A percentile compares a stretch with the other conserved stretches of the same genome.
Evolutionary conservation across 2,113 vertebrate genomes (phyloP).

Genomic region (Aldabrachelys gigantea): DNA sequence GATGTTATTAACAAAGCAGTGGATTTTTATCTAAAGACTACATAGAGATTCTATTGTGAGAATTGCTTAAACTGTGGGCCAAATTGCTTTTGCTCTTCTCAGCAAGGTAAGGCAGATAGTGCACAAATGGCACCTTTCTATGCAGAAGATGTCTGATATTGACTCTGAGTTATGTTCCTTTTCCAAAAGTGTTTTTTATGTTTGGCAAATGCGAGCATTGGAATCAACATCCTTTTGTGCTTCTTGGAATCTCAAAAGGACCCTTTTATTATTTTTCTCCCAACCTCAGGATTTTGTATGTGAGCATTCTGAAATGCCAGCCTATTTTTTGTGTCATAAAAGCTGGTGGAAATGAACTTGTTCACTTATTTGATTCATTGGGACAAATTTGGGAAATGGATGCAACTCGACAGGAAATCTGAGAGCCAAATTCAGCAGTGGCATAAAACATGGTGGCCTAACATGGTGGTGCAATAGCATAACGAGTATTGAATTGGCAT

Average conservation of each 20-base stretch:
- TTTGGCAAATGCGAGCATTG: not conserved
- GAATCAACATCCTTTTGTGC: not conserved
- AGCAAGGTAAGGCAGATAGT: not conserved
- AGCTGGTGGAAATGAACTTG: not conserved
- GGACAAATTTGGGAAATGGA: rapidly evolving
- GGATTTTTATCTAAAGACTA: not conserved
- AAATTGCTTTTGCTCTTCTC: not conserved
- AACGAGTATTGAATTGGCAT: not conserved
- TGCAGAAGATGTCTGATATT: not conserved
- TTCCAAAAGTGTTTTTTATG: not conserved
- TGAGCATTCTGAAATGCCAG: not conserved
- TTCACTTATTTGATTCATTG: not conserved
- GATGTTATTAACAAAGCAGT: not conserved
- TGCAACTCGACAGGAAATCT: not conserved
- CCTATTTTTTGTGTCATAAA: not conserved
- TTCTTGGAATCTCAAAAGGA: not conserved
- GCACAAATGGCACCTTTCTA: not conserved
- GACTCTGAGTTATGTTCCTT: not conserved
- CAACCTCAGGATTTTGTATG: not conserved
- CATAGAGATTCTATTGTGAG: not conserved
- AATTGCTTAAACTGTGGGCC: not conserved
- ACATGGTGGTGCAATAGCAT: not conserved
- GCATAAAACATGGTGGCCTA: rapidly evolving
- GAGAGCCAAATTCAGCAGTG: not conserved
- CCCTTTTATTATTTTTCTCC: not conserved